Conservation (phyloP, 2,888 invertebrate genomes). For the Conops quadrifasciatus region DNA sequence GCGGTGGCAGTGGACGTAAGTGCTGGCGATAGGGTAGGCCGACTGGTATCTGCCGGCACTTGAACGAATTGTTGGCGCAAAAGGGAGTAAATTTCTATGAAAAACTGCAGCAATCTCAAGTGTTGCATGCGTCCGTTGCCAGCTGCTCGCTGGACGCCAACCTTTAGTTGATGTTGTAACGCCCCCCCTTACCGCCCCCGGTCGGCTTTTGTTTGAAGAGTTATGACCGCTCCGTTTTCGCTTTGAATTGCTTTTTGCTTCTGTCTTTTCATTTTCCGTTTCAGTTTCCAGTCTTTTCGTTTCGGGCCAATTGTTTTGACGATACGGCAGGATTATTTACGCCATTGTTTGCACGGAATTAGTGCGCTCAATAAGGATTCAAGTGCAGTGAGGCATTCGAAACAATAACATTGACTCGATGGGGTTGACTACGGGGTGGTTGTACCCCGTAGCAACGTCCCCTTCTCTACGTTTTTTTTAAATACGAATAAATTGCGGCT, state of each 20-base stretch:
- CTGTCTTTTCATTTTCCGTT: no score
- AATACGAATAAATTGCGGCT: no score
- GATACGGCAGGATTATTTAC: neutral
- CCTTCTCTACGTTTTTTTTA: no score
- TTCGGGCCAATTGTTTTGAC: slow-evolving; percentile 2
- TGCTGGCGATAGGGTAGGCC: no score
- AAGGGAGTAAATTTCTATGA: slow-evolving; percentile 12
- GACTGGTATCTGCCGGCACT: no score
- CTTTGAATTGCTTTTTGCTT: neutral
- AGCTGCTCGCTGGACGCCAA: neutral
- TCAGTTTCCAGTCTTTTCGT: neutral
- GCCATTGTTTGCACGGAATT: neutral
- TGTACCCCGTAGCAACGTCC: no score
- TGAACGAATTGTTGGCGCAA: slow-evolving; percentile 1
- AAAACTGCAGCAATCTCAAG: slow-evolving; percentile 22
- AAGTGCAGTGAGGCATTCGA: slow-evolving; percentile 12
- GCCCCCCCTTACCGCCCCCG: neutral
- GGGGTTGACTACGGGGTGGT: no score
- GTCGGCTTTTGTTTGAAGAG: neutral
- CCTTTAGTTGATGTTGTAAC: neutral
- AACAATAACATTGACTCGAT: slow-evolving; percentile 13
- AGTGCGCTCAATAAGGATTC: slow-evolving; percentile 10
- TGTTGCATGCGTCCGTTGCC: slow-evolving; percentile 14
- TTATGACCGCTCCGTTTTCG: neutral
- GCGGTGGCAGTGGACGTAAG: no score